Evolutionary conservation across 1,140 invertebrate species (phyloP), one percentile per base, ranked within the genome.

Genomic region (Drosophila micromelanica): DNA sequence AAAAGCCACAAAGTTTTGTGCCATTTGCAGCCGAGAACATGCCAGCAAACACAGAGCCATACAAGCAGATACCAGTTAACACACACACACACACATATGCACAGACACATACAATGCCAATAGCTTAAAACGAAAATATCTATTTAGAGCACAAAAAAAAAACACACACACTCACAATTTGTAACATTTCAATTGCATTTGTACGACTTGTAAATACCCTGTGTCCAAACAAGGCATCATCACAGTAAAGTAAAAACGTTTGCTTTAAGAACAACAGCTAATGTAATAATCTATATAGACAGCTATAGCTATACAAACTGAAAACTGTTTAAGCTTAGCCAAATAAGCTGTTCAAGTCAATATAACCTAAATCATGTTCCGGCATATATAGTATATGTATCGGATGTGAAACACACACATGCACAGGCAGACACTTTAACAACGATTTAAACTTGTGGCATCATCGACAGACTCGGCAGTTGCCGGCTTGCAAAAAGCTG

Each of bases 381-480:
- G 13, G 2, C 48, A 27, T 15, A 17, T 13, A 11, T 57, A 13
- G 15, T 2, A 13, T 15, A 13, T 32, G 27, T 27, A 27, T 49
- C 8, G 55, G 13, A 45, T 57, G 11, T 43, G 54, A 30, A 56
- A 43, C 20, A 32, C 4, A 43, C 43, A 27, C 8, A 38, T 20
- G 59, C 11, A 20, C 9, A 48, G n/a, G 27, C 48, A 49, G 15
- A 64, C 45, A 45, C 8, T 7, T 42, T 46, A 42, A 35, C n/a
- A 57, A 56, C 80, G 80, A 76, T 81, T 85, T 81, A 81, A 85
- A 85, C 69, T 87, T 81, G 81, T 86, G 81, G 81, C 80, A 80
- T 77, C 69, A 73, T 67, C 56, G 57, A 56, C 63, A 68, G 55
- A 69, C 45, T 30, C 38, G 48, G 38, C 46, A 64, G 75, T 74